These are phyloP conservation scores for Choristoneura rosaceana DNA, from an alignment of 2,888 invertebrate genomes.

Conservation along the genomic window DNA sequence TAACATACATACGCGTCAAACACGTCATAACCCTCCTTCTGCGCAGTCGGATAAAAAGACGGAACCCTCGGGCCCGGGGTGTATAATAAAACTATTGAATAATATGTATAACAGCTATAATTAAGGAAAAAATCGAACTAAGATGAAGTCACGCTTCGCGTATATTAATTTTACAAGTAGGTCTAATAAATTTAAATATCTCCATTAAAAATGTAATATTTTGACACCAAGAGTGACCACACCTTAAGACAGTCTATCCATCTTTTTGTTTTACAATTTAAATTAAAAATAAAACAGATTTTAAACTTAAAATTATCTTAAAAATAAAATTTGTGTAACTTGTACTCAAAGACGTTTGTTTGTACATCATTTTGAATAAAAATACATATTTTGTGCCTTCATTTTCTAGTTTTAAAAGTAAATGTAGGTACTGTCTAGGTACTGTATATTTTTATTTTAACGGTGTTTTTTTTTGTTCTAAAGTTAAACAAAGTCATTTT, in stretches of 20 bases:
- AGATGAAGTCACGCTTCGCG: constrained; percentile 6
- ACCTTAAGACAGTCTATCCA: background rate
- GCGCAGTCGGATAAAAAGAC: too few relatives aligned
- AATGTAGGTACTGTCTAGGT: too few relatives aligned
- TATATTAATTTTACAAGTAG: background rate
- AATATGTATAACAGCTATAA: constrained; percentile 33
- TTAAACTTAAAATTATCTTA: constrained; percentile 30
- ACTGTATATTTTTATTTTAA: too few relatives aligned
- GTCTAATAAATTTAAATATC: background rate
- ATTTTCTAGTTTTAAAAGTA: background rate
- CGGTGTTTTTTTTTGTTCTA: background rate
- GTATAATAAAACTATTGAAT: constrained; percentile 13
- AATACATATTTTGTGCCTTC: constrained; percentile 22
- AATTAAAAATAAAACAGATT: constrained; percentile 15
- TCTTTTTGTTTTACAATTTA: constrained; percentile 12
- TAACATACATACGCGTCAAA: too few relatives aligned
- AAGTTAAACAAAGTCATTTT: background rate
- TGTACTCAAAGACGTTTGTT: constrained; percentile 16
- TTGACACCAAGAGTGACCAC: constrained; percentile 2
- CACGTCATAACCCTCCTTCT: too few relatives aligned
- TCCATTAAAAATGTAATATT: constrained; percentile 1
- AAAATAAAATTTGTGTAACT: constrained; percentile 19
- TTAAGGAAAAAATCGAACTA: constrained; percentile 17
- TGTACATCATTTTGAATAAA: background rate
- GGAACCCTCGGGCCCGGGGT: too few relatives aligned